Evolutionary conservation across 2,888 invertebrate genomes (phyloP).

Genomic region (Volucella inflata): DNA sequence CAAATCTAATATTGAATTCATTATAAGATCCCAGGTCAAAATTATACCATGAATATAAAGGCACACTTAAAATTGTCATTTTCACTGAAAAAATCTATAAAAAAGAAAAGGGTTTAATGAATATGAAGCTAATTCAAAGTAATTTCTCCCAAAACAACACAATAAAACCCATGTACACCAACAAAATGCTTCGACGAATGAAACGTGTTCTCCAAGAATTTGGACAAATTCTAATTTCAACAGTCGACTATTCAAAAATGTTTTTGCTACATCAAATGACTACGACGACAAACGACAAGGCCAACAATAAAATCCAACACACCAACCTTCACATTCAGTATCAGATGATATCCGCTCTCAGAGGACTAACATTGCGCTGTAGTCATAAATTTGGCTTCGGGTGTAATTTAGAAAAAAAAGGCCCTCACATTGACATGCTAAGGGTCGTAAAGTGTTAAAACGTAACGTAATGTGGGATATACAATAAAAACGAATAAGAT

Average conservation of each 20-base stretch:
- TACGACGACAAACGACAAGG: not conserved
- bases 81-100: not conserved
- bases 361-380: slow-evolving; percentile 16
- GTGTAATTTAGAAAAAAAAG: slow-evolving; percentile 30
- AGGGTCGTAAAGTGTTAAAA: slow-evolving; percentile 48
- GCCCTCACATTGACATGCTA: slow-evolving; percentile 30
- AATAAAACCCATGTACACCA: slow-evolving; percentile 18
- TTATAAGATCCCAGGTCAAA: no score
- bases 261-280: slow-evolving; percentile 10
- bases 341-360: slow-evolving; percentile 30
- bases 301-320: slow-evolving; percentile 21
- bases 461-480: slow-evolving; percentile 15
- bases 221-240: slow-evolving; percentile 28
- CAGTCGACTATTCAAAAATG: slow-evolving; percentile 22
- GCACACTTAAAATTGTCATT: not conserved
- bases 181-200: slow-evolving; percentile 19
- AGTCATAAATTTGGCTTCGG: slow-evolving; percentile 41
- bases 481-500: slow-evolving; percentile 25
- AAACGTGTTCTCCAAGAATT: slow-evolving; percentile 34
- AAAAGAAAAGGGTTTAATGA: slow-evolving; percentile 26
- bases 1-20: no score
- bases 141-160: slow-evolving; percentile 18
- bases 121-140: slow-evolving; percentile 28
- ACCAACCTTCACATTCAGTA: slow-evolving; percentile 6
- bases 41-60: not conserved